Percentiles rank a stretch among this genome's conserved stretches.
phyloP scores from a whole-genome alignment of 1,140 invertebrate genomes.

The Macrocentrus cingulum region DNA sequence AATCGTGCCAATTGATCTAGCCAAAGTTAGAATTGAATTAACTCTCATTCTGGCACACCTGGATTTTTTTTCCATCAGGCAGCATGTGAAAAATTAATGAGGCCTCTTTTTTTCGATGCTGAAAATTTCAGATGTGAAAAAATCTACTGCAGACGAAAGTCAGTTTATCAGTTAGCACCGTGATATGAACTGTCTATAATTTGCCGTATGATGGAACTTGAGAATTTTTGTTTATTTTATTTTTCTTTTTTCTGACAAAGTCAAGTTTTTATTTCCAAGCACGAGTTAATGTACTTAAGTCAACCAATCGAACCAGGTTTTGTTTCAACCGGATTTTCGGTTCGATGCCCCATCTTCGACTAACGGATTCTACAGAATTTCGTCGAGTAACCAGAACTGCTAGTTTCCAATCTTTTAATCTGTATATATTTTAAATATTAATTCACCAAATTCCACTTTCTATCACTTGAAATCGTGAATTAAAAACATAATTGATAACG shows the following conservation, averaged over 20 bases:
- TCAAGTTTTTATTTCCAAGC: conserved; percentile 1
- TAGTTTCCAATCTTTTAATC: neutral
- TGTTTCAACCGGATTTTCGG: conserved; percentile 20
- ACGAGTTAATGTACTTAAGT: conserved; percentile 2
- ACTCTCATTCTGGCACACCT: no score
- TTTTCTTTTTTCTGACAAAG: no score
- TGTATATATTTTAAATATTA: no score
- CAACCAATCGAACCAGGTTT: conserved; percentile 8
- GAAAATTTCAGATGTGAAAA: no score
- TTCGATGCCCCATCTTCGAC: conserved; percentile 13
- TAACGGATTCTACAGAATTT: conserved; percentile 21
- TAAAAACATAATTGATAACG: no score
- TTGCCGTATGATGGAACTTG: neutral
- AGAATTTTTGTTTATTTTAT: no score
- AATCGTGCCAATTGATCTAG: neutral
- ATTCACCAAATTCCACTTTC: no score
- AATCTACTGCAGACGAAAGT: no score
- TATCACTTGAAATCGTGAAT: no score
- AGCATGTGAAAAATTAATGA: no score
- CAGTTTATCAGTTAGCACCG: conserved; percentile 7
- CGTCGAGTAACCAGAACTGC: conserved; percentile 1
- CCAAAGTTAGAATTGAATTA: neutral
- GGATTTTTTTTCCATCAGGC: no score
- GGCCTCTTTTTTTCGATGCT: no score
- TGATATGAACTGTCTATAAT: conserved; percentile 8